These are phyloP conservation scores for Marasmarcha lunaedactyla DNA, from an alignment of 2,888 invertebrate genomes.

Conservation along the genomic window DNA sequence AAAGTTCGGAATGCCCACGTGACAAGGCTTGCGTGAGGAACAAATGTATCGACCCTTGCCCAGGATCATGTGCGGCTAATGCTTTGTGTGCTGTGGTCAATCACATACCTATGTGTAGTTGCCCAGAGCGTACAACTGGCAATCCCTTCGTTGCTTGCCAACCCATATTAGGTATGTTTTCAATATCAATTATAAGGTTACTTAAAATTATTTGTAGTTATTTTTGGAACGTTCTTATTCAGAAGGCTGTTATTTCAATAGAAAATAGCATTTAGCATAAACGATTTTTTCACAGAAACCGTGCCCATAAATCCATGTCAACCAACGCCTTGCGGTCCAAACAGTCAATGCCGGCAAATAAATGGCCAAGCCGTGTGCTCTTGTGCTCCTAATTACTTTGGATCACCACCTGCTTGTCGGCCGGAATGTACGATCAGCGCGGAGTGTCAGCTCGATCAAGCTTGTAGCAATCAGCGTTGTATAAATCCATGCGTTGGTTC, in stretches of 20 bases:
- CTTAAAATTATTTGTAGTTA: too few relatives aligned
- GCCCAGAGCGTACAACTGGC: constrained; percentile 74
- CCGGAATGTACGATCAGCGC: constrained; percentile 80
- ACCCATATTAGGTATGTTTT: constrained; percentile 56
- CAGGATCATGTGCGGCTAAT: constrained; percentile 80
- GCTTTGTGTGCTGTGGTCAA: constrained; percentile 79
- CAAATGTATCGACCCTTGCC: constrained; percentile 84
- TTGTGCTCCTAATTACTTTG: constrained; percentile 73
- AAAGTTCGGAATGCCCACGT: constrained; percentile 79
- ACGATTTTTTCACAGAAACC: constrained; percentile 58
- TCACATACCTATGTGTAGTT: constrained; percentile 72
- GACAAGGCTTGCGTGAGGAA: constrained; percentile 78
- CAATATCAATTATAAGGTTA: constrained; percentile 2
- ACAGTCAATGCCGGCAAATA: constrained; percentile 72
- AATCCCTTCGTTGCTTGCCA: constrained; percentile 77
- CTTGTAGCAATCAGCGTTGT: constrained; percentile 79
- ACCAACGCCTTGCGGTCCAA: constrained; percentile 75
- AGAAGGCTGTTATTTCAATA: too few relatives aligned
- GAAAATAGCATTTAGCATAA: too few relatives aligned
- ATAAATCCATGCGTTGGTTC: constrained; percentile 79
- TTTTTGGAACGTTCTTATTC: too few relatives aligned
- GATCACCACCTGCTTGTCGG: constrained; percentile 75
- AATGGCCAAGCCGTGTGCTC: constrained; percentile 78
- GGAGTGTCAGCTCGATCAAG: constrained; percentile 78
- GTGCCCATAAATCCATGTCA: constrained; percentile 70